Evolutionary conservation across 2,888 invertebrate species (phyloP).

Genomic region (Norana najaformis): DNA sequence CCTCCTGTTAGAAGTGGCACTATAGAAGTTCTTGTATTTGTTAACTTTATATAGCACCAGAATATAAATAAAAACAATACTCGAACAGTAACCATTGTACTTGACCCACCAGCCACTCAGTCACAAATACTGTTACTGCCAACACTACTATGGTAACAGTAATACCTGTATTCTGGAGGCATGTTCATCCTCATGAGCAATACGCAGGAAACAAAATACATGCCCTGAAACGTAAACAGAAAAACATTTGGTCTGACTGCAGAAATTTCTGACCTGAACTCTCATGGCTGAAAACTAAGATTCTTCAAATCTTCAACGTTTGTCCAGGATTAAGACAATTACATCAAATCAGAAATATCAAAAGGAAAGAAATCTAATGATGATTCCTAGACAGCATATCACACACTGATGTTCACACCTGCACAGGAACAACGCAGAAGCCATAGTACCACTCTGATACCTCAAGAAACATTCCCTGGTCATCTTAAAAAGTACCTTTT

Average conservation of each 20-base stretch:
- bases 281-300: not conserved
- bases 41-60: too few species aligned
- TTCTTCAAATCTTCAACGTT: not conserved
- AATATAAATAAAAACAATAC: too few species aligned
- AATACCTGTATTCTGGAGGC: conserved; percentile 85
- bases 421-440: not conserved
- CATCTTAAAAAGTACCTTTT: too few species aligned
- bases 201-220: conserved; percentile 98
- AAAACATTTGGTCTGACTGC: not conserved
- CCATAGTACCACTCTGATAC: not conserved
- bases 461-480: too few species aligned
- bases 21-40: too few species aligned
- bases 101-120: not conserved
- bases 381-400: too few species aligned
- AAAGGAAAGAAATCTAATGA: not conserved
- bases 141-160: not conserved
- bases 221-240: conserved; percentile 73
- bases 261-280: not conserved
- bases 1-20: too few species aligned
- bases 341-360: not conserved
- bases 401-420: not conserved
- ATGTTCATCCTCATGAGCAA: conserved; percentile 98
- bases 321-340: not conserved
- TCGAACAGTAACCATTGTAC: not conserved
- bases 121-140: not conserved